Conservation (phyloP, 1,140 invertebrate species). For the Drosophila ficusphila region DNA sequence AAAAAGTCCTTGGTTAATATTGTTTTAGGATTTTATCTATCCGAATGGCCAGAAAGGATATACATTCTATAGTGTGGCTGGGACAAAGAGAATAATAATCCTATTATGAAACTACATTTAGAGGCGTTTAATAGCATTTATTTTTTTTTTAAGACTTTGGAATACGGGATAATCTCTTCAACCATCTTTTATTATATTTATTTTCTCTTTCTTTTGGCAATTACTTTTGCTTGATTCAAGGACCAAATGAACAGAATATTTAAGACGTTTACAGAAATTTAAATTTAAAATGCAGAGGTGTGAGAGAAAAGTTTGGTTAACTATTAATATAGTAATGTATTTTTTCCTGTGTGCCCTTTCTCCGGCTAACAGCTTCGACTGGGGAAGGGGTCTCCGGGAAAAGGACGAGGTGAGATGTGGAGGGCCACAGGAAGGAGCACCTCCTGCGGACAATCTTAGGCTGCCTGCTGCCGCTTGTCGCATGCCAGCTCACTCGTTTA, state of each 20-base stretch:
- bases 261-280: conserved; percentile 22
- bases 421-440: conserved; percentile 20
- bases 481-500: conserved; percentile 63
- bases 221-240: conserved; percentile 44
- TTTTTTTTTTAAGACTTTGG: no score
- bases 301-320: no score
- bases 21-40: no score
- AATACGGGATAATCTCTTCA: neutral
- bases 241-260: conserved; percentile 73
- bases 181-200: conserved; percentile 11
- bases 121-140: neutral
- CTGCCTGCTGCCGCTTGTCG: conserved; percentile 44
- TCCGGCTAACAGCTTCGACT: neutral
- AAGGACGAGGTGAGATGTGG: neutral
- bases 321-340: neutral
- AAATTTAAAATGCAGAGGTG: no score
- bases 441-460: conserved; percentile 71
- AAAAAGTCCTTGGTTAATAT: no score
- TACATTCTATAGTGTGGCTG: no score
- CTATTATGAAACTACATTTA: no score
- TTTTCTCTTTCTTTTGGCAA: conserved; percentile 24
- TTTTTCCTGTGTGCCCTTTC: conserved; percentile 4
- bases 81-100: no score
- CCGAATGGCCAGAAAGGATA: no score
- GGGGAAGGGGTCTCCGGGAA: conserved; percentile 1